Evolutionary conservation across 2,888 invertebrate species (phyloP).

Genomic region (Monochamus alternatus): DNA sequence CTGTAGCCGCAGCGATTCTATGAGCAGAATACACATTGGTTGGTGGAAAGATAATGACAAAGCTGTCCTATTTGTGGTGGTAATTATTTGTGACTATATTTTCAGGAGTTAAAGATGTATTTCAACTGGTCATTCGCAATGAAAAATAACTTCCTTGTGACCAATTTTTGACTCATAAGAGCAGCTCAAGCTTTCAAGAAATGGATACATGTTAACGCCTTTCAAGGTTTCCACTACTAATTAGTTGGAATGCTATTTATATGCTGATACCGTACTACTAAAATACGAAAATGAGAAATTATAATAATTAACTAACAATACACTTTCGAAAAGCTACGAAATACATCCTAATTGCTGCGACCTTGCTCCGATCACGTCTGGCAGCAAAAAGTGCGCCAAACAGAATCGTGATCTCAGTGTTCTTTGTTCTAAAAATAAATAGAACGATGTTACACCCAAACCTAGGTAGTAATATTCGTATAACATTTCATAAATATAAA

Average conservation of each 20-base stretch:
- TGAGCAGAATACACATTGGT: too few species aligned
- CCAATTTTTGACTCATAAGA: too few species aligned
- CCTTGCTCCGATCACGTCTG: conserved; percentile 8
- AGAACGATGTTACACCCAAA: too few species aligned
- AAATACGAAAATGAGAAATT: neutral
- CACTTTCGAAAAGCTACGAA: conserved; percentile 3
- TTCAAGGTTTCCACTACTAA: neutral
- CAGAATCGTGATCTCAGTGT: conserved; percentile 6
- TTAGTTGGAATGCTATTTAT: neutral
- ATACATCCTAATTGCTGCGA: neutral
- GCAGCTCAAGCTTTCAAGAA: too few species aligned
- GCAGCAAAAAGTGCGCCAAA: neutral
- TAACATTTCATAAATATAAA: neutral
- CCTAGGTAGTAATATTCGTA: too few species aligned
- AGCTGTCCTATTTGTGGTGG: too few species aligned
- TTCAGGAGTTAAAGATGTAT: too few species aligned
- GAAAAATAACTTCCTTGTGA: too few species aligned
- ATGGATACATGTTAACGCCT: neutral
- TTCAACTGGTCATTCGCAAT: too few species aligned
- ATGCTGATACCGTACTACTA: neutral
- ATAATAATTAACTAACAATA: neutral
- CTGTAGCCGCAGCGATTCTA: too few species aligned
- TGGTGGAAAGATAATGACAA: too few species aligned
- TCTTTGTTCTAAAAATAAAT: conserved; percentile 3
- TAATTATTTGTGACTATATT: too few species aligned